Conservation (phyloP, 2,113 vertebrate species). For the Tonatia bakeri region DNA sequence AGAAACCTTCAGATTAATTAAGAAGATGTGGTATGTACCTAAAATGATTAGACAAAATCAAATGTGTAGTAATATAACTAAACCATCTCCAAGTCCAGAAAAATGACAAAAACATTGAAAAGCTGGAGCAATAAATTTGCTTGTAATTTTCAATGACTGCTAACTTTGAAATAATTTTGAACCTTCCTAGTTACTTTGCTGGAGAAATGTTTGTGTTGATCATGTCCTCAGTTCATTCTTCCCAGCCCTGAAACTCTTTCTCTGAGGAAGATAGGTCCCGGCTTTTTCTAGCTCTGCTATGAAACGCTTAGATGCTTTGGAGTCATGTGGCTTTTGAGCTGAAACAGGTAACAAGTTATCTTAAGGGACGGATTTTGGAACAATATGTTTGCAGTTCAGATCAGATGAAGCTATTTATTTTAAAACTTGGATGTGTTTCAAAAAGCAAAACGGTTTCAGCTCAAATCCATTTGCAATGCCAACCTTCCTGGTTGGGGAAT, state of each 20-base stretch:
- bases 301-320: neutral
- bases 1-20: slow-evolving; percentile 20
- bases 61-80: neutral
- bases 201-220: neutral
- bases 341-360: slow-evolving; percentile 51
- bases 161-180: neutral
- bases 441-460: slow-evolving; percentile 58
- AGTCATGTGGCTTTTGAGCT: slow-evolving; percentile 44
- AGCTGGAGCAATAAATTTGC: neutral
- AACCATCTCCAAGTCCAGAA: neutral
- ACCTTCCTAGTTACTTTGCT: neutral
- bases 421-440: slow-evolving; percentile 59
- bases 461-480: slow-evolving; percentile 39
- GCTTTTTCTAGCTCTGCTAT: neutral
- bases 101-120: neutral
- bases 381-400: slow-evolving; percentile 52
- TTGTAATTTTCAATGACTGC: neutral
- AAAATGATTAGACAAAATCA: slow-evolving; percentile 38
- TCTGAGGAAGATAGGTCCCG: neutral
- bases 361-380: slow-evolving; percentile 52
- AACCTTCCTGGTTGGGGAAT: slow-evolving; percentile 30
- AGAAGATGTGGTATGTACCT: neutral
- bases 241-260: neutral
- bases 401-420: slow-evolving; percentile 63
- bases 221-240: neutral